Evolutionary conservation across 2,113 vertebrate species (phyloP), one percentile per base, ranked within the genome.

Genomic region (Tragulus kanchil): DNA sequence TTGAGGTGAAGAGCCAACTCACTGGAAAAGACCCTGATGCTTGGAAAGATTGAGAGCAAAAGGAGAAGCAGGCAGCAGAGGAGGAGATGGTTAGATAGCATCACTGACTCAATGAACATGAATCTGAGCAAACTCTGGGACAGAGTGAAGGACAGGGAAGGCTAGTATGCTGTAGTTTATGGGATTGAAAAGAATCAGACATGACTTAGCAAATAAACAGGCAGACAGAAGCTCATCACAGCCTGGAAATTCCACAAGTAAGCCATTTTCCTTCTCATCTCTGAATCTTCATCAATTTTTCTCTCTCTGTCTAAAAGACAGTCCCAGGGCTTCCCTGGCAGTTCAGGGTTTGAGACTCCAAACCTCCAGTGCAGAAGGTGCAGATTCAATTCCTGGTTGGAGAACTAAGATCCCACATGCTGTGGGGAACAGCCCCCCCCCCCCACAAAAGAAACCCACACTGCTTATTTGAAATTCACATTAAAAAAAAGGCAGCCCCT

Each of bases 281-380:
- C 78, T 65, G 13, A 71, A 6, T 79, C 86, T 86, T 88, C n/a
- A 62, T 56, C 65, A 88, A 59, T 52, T 59, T 15, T 96, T 3
- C n/a, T 81, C 17, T 26, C 19, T 81, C 26, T 85, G 6, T n/a
- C 21, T 82, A 26, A 71, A 84, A 77, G 26, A 67, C 23, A 56
- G 31, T 62, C 11, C 21, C 17, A 45, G 69, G 36, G 45, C 10
- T 73, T 45, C 69, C 69, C 69, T 23, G 11, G 69, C 3, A 73
- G 69, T 45, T 5, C 69, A 45, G 11, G 6, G 69, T 73, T 21
- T 13, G 36, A 73, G 21, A 25, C 21, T 73, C 19, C 45, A 36
- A 36, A 21, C 11, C 25, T 73, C 36, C 69, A 73, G 6, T 25
- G 69, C 42, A 73, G 21, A 25, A 23, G 11, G 42, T 73, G 21